A percentile compares a stretch with the other conserved stretches of the same genome.
phyloP scores from a whole-genome alignment of 2,113 vertebrate genomes.

The Typhlomys cinereus region DNA sequence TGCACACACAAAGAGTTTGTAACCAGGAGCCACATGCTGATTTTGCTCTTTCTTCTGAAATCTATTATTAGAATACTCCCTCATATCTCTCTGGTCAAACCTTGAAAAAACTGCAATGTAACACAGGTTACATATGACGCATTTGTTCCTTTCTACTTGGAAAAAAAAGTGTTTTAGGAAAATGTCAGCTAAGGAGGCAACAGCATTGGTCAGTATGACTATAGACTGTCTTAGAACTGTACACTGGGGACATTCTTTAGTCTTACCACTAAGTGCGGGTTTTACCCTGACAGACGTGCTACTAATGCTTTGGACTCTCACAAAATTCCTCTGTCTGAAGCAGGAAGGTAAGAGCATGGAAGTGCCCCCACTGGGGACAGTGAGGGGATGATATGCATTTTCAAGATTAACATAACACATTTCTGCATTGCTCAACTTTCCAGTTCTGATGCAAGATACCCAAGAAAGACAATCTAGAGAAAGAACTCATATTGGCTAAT shows the following conservation, averaged over 20 bases:
- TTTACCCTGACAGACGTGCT: rapidly evolving
- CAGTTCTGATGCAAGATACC: too few species aligned
- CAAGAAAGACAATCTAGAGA: background rate
- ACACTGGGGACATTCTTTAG: background rate
- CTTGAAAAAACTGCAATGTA: background rate
- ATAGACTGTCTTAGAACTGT: rapidly evolving
- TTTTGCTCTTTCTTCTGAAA: background rate
- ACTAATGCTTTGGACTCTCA: background rate
- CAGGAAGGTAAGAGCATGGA: background rate
- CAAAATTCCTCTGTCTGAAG: background rate
- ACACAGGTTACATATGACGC: background rate
- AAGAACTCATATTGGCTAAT: background rate
- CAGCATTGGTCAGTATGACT: rapidly evolving
- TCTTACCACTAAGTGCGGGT: background rate
- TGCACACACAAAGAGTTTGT: background rate
- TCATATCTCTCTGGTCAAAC: too few species aligned
- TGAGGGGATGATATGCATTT: background rate
- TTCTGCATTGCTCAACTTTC: background rate
- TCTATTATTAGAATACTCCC: background rate
- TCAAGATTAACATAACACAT: background rate
- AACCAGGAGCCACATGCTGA: background rate
- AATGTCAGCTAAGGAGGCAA: background rate
- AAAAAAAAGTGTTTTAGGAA: background rate
- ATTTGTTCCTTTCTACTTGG: background rate
- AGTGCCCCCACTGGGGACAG: background rate